A percentile compares a stretch with the other conserved stretches of the same genome.
Evolutionary conservation across 1,140 invertebrate genomes (phyloP).

Genomic region (Drosophila malerkotliana): DNA sequence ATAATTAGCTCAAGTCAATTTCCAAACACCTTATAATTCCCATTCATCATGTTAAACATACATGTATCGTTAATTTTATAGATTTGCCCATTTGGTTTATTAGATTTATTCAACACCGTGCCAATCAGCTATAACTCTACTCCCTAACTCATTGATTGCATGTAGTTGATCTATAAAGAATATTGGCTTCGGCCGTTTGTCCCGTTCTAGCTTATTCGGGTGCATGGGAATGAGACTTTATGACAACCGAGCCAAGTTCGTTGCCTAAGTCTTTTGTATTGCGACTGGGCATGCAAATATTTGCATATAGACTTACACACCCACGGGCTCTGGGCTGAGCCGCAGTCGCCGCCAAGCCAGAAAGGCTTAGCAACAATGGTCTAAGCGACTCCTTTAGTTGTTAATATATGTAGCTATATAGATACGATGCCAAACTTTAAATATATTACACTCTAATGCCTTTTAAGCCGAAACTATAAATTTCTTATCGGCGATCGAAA

Average conservation of each 20-base stretch:
- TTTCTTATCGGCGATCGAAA: constrained; percentile 78
- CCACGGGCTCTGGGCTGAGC: constrained; percentile 34
- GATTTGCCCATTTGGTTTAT: constrained; percentile 41
- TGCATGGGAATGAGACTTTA: constrained; percentile 40
- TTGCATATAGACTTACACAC: constrained; percentile 75
- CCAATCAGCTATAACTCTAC: constrained; percentile 28
- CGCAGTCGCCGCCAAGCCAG: constrained; percentile 2
- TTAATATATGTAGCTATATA: constrained; percentile 48
- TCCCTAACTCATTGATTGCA: constrained; percentile 40
- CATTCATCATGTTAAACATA: constrained; percentile 27
- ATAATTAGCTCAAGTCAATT: constrained; percentile 9
- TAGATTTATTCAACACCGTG: constrained; percentile 31
- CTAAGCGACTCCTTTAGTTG: constrained; percentile 45
- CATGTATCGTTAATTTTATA: constrained; percentile 32
- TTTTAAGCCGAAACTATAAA: constrained; percentile 81
- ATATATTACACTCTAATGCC: constrained; percentile 81
- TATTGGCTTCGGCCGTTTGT: constrained; percentile 30
- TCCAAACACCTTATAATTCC: constrained; percentile 27
- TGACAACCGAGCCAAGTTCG: constrained; percentile 69
- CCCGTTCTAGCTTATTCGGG: constrained; percentile 11
- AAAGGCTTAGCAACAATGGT: constrained; percentile 60
- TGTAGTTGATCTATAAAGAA: constrained; percentile 54
- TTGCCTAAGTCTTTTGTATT: constrained; percentile 77
- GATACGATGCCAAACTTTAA: constrained; percentile 73
- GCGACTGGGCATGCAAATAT: constrained; percentile 65